These are phyloP conservation scores for Mustela lutreola DNA, from an alignment of 2,113 vertebrate species.

Conservation along the genomic window DNA sequence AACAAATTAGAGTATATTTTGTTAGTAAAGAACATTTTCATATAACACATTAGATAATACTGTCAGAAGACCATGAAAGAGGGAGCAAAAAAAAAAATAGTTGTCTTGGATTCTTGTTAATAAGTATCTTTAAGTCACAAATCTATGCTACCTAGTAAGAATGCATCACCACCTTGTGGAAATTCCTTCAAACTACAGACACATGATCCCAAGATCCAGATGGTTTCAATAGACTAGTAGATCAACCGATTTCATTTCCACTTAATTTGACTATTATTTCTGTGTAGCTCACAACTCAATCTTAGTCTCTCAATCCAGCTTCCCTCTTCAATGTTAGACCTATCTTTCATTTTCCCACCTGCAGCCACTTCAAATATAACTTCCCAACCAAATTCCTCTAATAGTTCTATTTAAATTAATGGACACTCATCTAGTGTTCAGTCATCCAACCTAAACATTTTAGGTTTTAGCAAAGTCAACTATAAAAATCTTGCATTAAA, in stretches of 20 bases:
- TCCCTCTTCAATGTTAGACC: not conserved
- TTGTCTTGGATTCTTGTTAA: not conserved
- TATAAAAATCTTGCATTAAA: not conserved
- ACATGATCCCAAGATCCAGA: conserved; percentile 43
- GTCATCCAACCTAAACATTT: not conserved
- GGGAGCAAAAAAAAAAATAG: not conserved
- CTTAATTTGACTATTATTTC: not conserved
- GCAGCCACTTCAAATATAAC: not conserved
- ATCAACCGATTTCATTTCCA: not conserved
- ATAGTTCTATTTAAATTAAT: not conserved
- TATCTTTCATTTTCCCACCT: not conserved
- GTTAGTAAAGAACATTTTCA: not conserved
- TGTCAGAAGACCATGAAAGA: not conserved
- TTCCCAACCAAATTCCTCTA: not conserved
- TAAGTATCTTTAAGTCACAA: conserved; percentile 25
- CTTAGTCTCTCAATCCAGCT: not conserved
- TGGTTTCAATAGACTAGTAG: not conserved
- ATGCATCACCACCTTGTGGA: conserved; percentile 62
- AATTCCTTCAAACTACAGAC: conserved; percentile 65
- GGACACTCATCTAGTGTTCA: not conserved
- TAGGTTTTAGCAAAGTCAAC: not conserved
- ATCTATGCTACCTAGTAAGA: conserved; percentile 41
- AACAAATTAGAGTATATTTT: not conserved
- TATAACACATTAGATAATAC: not conserved
- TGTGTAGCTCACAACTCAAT: not conserved